A percentile compares a stretch with the other conserved stretches of the same genome.
phyloP scores from a whole-genome alignment of 2,888 invertebrate species.

The Apamea monoglypha region DNA sequence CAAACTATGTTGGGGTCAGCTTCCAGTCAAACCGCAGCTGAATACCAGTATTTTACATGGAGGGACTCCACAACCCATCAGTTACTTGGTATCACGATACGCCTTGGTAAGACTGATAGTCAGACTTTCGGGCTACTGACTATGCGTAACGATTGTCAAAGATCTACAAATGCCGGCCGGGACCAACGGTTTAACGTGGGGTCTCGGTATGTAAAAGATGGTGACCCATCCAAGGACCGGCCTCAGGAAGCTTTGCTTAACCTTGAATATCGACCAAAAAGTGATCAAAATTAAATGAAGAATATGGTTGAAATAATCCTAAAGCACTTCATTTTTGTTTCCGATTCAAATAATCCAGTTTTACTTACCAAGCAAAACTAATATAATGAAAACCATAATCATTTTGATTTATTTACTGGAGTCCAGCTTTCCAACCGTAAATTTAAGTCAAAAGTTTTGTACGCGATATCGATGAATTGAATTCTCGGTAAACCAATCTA shows the following conservation, averaged over 20 bases:
- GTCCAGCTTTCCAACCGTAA: not conserved
- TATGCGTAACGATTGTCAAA: too few relatives aligned
- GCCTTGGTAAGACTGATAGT: too few relatives aligned
- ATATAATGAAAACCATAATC: not conserved
- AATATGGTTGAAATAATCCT: not conserved
- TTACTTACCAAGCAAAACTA: not conserved
- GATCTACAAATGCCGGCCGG: too few relatives aligned
- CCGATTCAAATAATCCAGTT: not conserved
- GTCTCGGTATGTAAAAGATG: too few relatives aligned
- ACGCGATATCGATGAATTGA: conserved; percentile 39
- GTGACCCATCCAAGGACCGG: too few relatives aligned
- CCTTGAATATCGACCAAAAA: not conserved
- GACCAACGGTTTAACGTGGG: too few relatives aligned
- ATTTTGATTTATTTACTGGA: conserved; percentile 37
- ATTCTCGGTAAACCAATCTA: conserved; percentile 23
- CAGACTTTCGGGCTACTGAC: too few relatives aligned
- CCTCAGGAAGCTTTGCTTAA: not conserved
- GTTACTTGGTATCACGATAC: too few relatives aligned
- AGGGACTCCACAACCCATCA: too few relatives aligned
- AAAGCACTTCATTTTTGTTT: not conserved
- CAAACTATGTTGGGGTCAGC: too few relatives aligned
- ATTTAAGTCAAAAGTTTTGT: conserved; percentile 43
- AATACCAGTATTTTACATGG: too few relatives aligned
- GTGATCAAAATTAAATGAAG: not conserved
- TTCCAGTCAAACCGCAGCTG: not conserved